Percentiles rank a stretch among this genome's conserved stretches.
phyloP scores from a whole-genome alignment of 2,888 invertebrate genomes.

The Nymphalis urticae region DNA sequence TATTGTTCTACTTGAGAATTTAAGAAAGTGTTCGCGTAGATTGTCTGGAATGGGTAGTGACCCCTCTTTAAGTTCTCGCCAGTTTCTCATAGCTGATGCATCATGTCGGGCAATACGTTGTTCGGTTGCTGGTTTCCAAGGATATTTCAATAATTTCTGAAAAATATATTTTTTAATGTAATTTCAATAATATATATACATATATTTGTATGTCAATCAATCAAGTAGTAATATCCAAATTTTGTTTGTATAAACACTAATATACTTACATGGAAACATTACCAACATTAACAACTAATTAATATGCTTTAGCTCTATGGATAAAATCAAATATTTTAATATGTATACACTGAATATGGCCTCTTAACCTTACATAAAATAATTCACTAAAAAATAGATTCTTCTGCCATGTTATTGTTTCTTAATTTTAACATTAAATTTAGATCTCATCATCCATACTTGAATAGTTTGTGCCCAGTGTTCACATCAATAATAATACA shows the following conservation, averaged over 20 bases:
- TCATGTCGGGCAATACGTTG: constrained; percentile 85
- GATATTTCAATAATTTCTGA: constrained; percentile 84
- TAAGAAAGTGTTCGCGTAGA: constrained; percentile 82
- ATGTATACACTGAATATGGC: no score
- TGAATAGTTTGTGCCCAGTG: no score
- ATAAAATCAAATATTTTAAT: no score
- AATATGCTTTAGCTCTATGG: no score
- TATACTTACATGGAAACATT: no score
- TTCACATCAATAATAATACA: no score
- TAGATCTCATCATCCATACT: background rate
- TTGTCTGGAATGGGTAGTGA: constrained; percentile 72
- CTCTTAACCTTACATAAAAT: background rate
- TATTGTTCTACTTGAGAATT: constrained; percentile 84
- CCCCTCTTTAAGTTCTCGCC: constrained; percentile 84
- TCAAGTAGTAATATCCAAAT: no score
- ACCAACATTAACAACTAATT: no score
- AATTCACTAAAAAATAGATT: background rate
- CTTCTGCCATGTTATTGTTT: no score
- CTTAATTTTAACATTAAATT: no score
- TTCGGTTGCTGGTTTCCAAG: constrained; percentile 83
- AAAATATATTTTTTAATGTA: constrained; percentile 37
- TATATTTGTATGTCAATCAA: no score
- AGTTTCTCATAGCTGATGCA: constrained; percentile 84
- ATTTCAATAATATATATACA: background rate
- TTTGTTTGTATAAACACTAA: no score